Evolutionary conservation across 2,888 invertebrate species (phyloP), one percentile per base, ranked within the genome.

Genomic region (Lapara coniferarum): DNA sequence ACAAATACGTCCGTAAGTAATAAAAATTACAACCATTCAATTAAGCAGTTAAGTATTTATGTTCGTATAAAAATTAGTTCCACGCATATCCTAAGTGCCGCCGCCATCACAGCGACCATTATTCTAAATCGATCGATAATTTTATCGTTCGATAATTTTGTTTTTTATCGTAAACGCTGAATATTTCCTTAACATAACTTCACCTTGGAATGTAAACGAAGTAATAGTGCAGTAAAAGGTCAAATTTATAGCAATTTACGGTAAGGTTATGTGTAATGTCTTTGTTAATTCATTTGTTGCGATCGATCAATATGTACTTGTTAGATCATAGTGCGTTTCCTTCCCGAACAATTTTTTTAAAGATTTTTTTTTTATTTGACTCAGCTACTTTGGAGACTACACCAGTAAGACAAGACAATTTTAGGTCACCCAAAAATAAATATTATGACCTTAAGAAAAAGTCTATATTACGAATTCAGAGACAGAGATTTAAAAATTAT

Each of bases 31-130:
- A 75, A 78, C 71, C 75, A 75, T 76, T 77, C 80, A 79, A 85
- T 84, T 81, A 81, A 76, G 75, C 75, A 76, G 74, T 81, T 78
- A 77, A 71, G 71, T 73, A 76, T 77, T 79, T 78, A 80, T 76
- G 78, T 77, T 78, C 76, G 67, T 77, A 85, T 85, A 83, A 83
- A 74, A 86, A 85, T 87, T 86, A 70, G 86, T 87, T 85, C 77
- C 84, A 84, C 84, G 71, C 74, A 77, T 81, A 84, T 83, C 83
- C 78, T 83, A 78, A 78, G 76, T 70, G 71, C 71, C 63, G 58
- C 70, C 55, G 71, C 71, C 73, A 74, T 76, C 71, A 78, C 78
- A 74, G 74, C 69, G 75, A 63, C 73, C 71, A 80, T 82, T 80
- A 80, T 73, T 75, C 69, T 70, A 77, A 79, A 74, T 80, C 76